Conservation (phyloP, 30 jellyfish, hydroid and myxozoan genomes). For the Aurelia sp. region DNA sequence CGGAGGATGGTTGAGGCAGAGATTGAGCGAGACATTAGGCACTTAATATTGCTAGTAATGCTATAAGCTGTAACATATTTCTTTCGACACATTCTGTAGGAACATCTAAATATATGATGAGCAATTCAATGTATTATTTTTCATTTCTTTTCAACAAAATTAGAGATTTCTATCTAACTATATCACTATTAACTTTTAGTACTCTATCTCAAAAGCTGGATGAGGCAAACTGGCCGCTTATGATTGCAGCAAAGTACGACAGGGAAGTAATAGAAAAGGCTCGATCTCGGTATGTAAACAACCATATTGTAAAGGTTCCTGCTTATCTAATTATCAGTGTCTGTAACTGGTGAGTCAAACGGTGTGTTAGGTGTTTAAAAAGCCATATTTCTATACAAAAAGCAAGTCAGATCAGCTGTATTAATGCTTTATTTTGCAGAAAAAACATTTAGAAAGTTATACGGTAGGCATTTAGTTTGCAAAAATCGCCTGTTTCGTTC, state of each 20-base stretch:
- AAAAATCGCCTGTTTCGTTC: no score
- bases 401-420: no score
- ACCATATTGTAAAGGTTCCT: no score
- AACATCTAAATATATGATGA: neutral
- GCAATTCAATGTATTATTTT: neutral
- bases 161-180: neutral
- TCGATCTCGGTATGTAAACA: slow-evolving; percentile 29
- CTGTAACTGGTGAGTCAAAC: neutral
- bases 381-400: no score
- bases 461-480: no score
- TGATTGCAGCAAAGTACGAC: slow-evolving; percentile 44
- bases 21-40: no score
- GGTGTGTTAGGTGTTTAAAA: neutral
- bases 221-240: slow-evolving; percentile 28
- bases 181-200: neutral
- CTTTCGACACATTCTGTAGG: no score
- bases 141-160: neutral
- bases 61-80: no score
- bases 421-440: no score
- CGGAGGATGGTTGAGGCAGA: no score
- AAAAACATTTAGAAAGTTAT: no score
- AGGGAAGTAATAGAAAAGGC: slow-evolving; percentile 4
- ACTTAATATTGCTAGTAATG: no score
- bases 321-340: neutral
- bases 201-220: neutral